Conservation (phyloP, 2,113 vertebrate species). For the Siniperca chuatsi region DNA sequence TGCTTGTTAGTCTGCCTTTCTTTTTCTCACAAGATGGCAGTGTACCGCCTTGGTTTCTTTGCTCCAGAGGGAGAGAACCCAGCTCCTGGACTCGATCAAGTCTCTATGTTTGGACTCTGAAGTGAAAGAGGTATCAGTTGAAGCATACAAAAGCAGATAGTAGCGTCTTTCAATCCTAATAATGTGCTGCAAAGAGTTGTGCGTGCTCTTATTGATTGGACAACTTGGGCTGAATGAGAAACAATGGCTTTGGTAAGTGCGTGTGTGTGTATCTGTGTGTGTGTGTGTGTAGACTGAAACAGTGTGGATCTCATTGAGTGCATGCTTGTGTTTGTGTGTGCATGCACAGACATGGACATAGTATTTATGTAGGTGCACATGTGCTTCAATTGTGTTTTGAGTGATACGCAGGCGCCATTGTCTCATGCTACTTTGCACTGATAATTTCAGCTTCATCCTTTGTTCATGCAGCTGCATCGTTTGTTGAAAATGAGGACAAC, state of each 20-base stretch:
- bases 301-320: constrained; percentile 5
- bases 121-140: constrained; percentile 61
- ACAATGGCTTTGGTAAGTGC: constrained; percentile 52
- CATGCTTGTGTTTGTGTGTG: constrained; percentile 1
- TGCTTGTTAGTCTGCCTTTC: constrained; percentile 46
- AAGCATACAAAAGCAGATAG: constrained; percentile 65
- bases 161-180: constrained; percentile 66
- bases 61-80: constrained; percentile 32
- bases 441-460: constrained; percentile 72
- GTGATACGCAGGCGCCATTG: constrained; percentile 65
- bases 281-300: background rate
- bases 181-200: constrained; percentile 64
- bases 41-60: constrained; percentile 77
- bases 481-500: constrained; percentile 71
- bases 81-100: constrained; percentile 55
- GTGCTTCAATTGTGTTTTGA: constrained; percentile 65
- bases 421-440: constrained; percentile 70
- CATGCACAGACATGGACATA: constrained; percentile 18
- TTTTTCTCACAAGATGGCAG: constrained; percentile 86
- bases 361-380: constrained; percentile 47
- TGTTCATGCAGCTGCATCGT: constrained; percentile 71
- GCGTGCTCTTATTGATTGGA: constrained; percentile 65
- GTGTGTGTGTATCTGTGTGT: constrained; percentile 8
- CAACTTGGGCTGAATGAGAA: constrained; percentile 58
- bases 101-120: constrained; percentile 67